These are phyloP conservation scores for Drosophila emarginata DNA, from an alignment of 2,888 invertebrate species.

Conservation along the genomic window DNA sequence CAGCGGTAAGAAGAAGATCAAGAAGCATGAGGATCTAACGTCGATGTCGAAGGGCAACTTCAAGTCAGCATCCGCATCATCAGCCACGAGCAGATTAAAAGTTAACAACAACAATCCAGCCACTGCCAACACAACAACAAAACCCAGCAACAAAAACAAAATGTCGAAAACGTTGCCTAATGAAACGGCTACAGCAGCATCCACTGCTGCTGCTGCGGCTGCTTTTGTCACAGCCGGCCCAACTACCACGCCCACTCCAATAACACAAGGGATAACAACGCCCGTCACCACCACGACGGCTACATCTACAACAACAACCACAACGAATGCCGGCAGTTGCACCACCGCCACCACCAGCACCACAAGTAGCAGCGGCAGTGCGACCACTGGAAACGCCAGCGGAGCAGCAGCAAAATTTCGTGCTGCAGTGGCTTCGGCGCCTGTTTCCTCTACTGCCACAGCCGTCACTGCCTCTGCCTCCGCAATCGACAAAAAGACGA, in stretches of 20 bases:
- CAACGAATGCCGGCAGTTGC: slow-evolving; percentile 45
- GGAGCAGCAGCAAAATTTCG: slow-evolving; percentile 69
- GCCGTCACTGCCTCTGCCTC: slow-evolving; percentile 52
- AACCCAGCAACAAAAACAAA: slow-evolving; percentile 66
- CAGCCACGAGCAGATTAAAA: slow-evolving; percentile 61
- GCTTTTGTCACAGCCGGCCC: slow-evolving; percentile 63
- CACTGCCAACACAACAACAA: slow-evolving; percentile 61
- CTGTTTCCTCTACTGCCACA: slow-evolving; percentile 34
- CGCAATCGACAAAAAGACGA: slow-evolving; percentile 63
- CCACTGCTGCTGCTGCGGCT: slow-evolving; percentile 21
- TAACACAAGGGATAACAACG: slow-evolving; percentile 53
- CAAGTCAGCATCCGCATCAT: slow-evolving; percentile 27
- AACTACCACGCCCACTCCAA: slow-evolving; percentile 45
- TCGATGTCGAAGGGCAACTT: slow-evolving; percentile 32
- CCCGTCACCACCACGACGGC: slow-evolving; percentile 59
- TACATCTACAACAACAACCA: slow-evolving; percentile 41
- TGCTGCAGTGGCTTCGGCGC: slow-evolving; percentile 68
- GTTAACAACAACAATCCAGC: slow-evolving; percentile 66
- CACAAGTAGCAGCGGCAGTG: slow-evolving; percentile 42
- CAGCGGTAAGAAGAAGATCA: slow-evolving; percentile 36
- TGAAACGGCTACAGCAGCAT: slow-evolving; percentile 35
- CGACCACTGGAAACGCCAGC: slow-evolving; percentile 45
- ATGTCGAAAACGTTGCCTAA: slow-evolving; percentile 72
- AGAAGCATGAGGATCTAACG: slow-evolving; percentile 63
- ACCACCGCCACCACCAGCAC: slow-evolving; percentile 26